Percentiles rank a stretch among this genome's conserved stretches.
These are phyloP conservation scores for Propithecus deckenii DNA, from an alignment of 2,797 vertebrate species.

Conservation along the genomic window DNA sequence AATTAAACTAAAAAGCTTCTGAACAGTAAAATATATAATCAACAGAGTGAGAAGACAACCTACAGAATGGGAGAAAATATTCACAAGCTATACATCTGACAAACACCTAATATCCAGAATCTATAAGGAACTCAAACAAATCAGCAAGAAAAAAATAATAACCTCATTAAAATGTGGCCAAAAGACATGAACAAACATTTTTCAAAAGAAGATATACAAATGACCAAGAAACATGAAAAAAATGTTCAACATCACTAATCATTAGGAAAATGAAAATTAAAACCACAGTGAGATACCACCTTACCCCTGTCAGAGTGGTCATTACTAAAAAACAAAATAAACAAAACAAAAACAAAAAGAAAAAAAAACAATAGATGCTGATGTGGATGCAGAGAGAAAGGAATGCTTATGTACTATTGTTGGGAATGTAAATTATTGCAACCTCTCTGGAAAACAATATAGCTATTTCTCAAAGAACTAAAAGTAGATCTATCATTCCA, in stretches of 20 bases:
- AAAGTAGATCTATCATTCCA: background rate
- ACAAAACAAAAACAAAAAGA: too few species aligned
- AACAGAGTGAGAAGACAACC: background rate
- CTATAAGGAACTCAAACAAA: background rate
- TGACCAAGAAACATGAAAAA: background rate
- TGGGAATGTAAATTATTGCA: background rate
- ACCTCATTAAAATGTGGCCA: background rate
- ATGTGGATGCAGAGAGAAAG: background rate
- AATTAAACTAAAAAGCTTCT: background rate
- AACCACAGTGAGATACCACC: background rate
- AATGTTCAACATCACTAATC: background rate
- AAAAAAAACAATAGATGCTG: background rate
- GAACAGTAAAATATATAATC: background rate
- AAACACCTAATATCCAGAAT: background rate
- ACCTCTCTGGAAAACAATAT: background rate
- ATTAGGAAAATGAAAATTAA: background rate
- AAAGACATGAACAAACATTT: background rate
- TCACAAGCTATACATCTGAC: background rate
- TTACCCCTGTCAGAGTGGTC: background rate
- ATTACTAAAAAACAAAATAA: background rate
- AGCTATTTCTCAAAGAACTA: background rate
- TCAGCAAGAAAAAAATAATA: background rate
- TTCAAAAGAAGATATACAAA: background rate
- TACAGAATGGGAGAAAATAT: background rate
- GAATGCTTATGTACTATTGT: background rate